Evolutionary conservation across 2,113 vertebrate species (phyloP), one percentile per base, ranked within the genome.

Genomic region (Xenus cinereus): DNA sequence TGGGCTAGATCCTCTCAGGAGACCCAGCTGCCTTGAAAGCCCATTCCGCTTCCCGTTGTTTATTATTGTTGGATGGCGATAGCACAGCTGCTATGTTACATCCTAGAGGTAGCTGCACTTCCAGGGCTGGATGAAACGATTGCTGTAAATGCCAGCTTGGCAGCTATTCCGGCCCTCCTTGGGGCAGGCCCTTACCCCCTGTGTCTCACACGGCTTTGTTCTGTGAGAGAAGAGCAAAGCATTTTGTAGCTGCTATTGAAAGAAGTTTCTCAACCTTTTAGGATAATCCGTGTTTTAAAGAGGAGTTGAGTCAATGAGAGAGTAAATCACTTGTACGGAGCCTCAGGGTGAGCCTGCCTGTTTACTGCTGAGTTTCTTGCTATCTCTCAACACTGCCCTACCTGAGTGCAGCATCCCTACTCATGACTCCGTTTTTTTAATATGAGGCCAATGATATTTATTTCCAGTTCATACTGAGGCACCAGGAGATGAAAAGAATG

Each of bases 71-170:
- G 95, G 90, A 95, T 68, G 80, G 60, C 0, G 21, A 91, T 73
- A 87, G 91, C 89, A 95, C 94, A 96, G 94, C 95, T 95, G 97
- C 66, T 93, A 22, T 60, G 80, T 87, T 92, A 93, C 62, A 64
- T 95, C 74, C 69, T 94, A 87, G 89, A 97, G 69, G 94, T 97
- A 86, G 92, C 87, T 89, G 71, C 41, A 50, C 21, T 84, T 96
- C 86, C 89, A 94, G 89, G 62, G 56, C 66, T 93, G 84, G 84
- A 92, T 94, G 83, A 96, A 95, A 90, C 0, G 4, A 84, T 41
- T 20, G 23, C 77, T 93, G 66, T 64, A 72, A 92, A 87, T 93
- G 86, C 95, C 96, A 95, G 69, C 62, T 97, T 96, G 94, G 89
- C 94, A 95, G 74, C 53, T 89, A 43, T 82, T 91, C 84, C 6